A percentile compares a stretch with the other conserved stretches of the same genome.
phyloP scores from a whole-genome alignment of 2,888 invertebrate species.

The Parnassius smintheus region DNA sequence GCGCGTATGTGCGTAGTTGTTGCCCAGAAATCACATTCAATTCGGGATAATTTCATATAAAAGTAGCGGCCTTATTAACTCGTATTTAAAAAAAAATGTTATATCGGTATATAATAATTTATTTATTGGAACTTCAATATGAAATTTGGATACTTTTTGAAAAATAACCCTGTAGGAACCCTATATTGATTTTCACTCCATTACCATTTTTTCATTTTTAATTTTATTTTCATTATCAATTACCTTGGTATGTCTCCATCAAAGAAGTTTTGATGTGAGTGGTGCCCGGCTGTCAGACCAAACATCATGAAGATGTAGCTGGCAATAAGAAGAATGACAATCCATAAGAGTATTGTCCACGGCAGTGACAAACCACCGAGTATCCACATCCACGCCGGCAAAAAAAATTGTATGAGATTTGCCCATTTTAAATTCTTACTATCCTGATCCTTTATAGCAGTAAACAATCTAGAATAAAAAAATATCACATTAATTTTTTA shows the following conservation, averaged over 20 bases:
- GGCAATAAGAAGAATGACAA: constrained; percentile 66
- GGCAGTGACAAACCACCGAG: constrained; percentile 53
- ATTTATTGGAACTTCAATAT: too few species aligned
- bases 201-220: too few species aligned
- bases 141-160: too few species aligned
- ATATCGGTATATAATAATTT: too few species aligned
- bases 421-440: constrained; percentile 51
- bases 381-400: constrained; percentile 70
- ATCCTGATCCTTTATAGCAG: constrained; percentile 42
- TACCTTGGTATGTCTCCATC: constrained; percentile 89
- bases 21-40: too few species aligned
- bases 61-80: too few species aligned
- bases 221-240: not conserved
- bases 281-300: constrained; percentile 90
- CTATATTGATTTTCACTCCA: too few species aligned
- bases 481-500: too few species aligned
- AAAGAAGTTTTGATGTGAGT: constrained; percentile 89
- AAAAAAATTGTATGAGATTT: constrained; percentile 50
- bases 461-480: constrained; percentile 45
- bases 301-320: constrained; percentile 84
- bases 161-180: too few species aligned
- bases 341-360: constrained; percentile 76
- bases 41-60: too few species aligned
- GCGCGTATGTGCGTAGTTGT: too few species aligned
- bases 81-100: too few species aligned